Conservation (phyloP, 2,113 vertebrate genomes). For the Melanerpes aurifrons region DNA sequence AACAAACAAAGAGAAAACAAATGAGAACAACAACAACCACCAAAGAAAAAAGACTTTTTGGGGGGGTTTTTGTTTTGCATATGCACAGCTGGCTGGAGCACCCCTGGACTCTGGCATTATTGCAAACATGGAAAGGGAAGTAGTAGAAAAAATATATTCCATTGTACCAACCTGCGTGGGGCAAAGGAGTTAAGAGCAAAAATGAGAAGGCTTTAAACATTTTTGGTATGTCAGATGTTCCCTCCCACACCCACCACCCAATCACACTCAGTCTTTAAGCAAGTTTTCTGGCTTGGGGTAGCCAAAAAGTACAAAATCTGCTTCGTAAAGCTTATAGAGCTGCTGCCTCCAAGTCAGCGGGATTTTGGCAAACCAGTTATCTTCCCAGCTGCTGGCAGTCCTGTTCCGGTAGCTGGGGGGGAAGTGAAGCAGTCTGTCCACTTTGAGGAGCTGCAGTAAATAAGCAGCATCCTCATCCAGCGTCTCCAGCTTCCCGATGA, state of each 20-base stretch:
- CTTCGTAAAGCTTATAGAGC: slow-evolving; percentile 93
- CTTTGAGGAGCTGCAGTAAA: slow-evolving; percentile 87
- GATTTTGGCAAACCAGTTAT: slow-evolving; percentile 90
- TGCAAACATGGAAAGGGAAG: slow-evolving; percentile 3
- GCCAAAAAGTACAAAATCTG: slow-evolving; percentile 95
- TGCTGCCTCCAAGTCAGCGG: slow-evolving; percentile 84
- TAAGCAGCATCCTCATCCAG: slow-evolving; percentile 90
- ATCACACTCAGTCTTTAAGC: slow-evolving; percentile 80
- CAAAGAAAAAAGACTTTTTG: background rate
- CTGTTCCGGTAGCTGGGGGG: slow-evolving; percentile 88
- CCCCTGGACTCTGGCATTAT: background rate
- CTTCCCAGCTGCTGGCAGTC: slow-evolving; percentile 91
- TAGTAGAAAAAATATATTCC: slow-evolving; percentile 52
- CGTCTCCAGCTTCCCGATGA: slow-evolving; percentile 95
- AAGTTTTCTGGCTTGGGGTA: slow-evolving; percentile 91
- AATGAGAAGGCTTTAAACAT: slow-evolving; percentile 25
- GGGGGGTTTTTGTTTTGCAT: background rate
- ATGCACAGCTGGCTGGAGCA: background rate
- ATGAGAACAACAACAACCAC: background rate
- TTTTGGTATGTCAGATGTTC: slow-evolving; percentile 57
- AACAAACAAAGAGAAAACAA: slow-evolving; percentile 28
- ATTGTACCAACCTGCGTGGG: background rate
- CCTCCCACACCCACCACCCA: background rate
- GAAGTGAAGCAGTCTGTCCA: slow-evolving; percentile 90
- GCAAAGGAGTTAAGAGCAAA: slow-evolving; percentile 12